Conservation (phyloP, 2,113 vertebrate genomes). For the Nyctibius bracteatus region DNA sequence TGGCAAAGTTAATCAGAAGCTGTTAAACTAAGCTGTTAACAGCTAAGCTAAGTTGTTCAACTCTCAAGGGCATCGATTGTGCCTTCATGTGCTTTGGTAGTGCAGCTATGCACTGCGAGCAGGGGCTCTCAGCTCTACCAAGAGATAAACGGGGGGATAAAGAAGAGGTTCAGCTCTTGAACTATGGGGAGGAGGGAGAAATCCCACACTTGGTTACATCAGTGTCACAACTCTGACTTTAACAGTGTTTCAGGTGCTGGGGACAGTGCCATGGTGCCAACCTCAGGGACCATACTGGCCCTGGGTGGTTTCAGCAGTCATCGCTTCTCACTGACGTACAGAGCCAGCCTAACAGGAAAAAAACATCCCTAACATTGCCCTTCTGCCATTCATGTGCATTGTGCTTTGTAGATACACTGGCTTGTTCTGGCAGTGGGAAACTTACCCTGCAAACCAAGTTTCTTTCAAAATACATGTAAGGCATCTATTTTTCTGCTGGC, state of each 20-base stretch:
- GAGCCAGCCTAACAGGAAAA: neutral
- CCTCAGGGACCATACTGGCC: neutral
- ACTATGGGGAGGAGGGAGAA: neutral
- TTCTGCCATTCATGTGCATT: neutral
- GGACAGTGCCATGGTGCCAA: neutral
- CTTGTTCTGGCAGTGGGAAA: neutral
- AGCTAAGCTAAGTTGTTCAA: neutral
- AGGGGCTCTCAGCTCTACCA: neutral
- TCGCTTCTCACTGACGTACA: neutral
- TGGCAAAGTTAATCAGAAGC: neutral
- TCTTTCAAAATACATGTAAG: neutral
- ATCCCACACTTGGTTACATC: rapidly evolving
- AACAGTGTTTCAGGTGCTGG: neutral
- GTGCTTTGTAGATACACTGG: neutral
- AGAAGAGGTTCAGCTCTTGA: neutral
- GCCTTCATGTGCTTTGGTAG: neutral
- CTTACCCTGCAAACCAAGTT: neutral
- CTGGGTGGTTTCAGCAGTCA: neutral
- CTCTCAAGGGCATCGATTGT: neutral
- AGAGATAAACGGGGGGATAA: neutral
- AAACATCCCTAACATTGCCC: neutral
- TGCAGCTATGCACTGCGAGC: neutral
- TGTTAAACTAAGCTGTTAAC: neutral
- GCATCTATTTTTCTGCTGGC: slow-evolving; percentile 19
- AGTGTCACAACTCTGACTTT: neutral